A percentile compares a stretch with the other conserved stretches of the same genome.
These are phyloP conservation scores for Oligia latruncula DNA, from an alignment of 2,888 invertebrate species.

Conservation along the genomic window DNA sequence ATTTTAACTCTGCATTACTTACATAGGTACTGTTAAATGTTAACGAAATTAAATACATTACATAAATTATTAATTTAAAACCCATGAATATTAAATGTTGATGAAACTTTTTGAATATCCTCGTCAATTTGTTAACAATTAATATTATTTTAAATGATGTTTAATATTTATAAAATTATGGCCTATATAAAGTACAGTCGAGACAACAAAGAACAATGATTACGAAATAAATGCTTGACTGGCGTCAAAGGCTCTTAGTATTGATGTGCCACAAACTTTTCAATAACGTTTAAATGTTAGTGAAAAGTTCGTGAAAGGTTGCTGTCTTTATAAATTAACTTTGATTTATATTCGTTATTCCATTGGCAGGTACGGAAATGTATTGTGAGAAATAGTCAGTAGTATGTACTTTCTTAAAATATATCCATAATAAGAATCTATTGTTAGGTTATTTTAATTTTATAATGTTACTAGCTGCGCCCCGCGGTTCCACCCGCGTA, in stretches of 20 bases:
- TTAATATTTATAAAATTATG: not conserved
- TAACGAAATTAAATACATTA: not conserved
- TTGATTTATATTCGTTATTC: conserved; percentile 9
- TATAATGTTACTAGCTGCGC: too few species aligned
- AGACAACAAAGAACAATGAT: conserved; percentile 14
- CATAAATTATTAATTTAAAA: not conserved
- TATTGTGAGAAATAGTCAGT: not conserved
- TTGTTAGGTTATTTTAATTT: not conserved
- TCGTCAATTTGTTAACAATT: not conserved
- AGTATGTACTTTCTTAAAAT: not conserved
- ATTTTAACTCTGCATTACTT: not conserved
- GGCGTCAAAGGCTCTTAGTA: conserved; percentile 38
- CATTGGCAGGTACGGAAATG: not conserved
- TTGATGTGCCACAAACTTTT: conserved; percentile 40
- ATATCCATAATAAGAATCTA: not conserved
- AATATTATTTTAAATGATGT: not conserved
- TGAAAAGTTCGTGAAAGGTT: conserved; percentile 21
- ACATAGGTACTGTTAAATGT: not conserved
- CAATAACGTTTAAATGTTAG: conserved; percentile 45
- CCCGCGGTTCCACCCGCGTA: too few species aligned
- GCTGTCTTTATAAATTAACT: conserved; percentile 26
- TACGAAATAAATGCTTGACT: conserved; percentile 18
- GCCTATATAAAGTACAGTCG: not conserved
- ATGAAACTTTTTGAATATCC: not conserved
- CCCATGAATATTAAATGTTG: not conserved